Percentiles rank a stretch among this genome's conserved stretches.
Evolutionary conservation across 2,888 invertebrate genomes (phyloP).

Genomic region (Luperina nickerlii): DNA sequence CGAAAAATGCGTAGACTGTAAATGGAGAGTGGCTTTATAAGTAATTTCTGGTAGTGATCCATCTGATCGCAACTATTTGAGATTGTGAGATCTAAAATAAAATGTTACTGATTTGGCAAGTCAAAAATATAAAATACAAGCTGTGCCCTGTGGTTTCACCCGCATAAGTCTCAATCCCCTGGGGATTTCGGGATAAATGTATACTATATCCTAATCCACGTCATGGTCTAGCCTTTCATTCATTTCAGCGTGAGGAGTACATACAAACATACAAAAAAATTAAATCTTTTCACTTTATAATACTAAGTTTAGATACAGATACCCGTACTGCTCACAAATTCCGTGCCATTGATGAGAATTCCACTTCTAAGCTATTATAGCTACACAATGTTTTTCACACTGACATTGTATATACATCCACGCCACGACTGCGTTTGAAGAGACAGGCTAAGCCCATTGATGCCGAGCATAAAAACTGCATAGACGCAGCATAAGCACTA

Average conservation of each 20-base stretch:
- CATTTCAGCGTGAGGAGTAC: too few species aligned
- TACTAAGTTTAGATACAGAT: not conserved
- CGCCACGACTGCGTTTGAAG: not conserved
- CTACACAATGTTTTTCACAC: not conserved
- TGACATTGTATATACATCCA: not conserved
- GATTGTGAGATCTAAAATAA: not conserved
- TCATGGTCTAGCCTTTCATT: too few species aligned
- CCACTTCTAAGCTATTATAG: not conserved
- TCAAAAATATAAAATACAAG: not conserved
- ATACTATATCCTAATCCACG: too few species aligned
- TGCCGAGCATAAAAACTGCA: constrained; percentile 39
- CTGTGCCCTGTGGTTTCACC: too few species aligned
- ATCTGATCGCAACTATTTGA: not conserved
- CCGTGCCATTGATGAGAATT: not conserved
- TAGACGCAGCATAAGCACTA: constrained; percentile 3
- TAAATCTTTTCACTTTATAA: too few species aligned
- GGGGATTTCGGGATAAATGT: too few species aligned
- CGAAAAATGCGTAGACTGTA: constrained; percentile 30
- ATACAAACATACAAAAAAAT: too few species aligned
- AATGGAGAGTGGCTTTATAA: not conserved
- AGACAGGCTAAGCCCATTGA: constrained; percentile 27
- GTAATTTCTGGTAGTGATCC: not conserved
- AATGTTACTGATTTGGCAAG: not conserved
- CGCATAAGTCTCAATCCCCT: too few species aligned
- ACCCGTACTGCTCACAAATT: not conserved